Percentiles rank a stretch among this genome's conserved stretches.
Conservation (phyloP, 2,797 vertebrate species). For the Craterocephalus amniculus region DNA sequence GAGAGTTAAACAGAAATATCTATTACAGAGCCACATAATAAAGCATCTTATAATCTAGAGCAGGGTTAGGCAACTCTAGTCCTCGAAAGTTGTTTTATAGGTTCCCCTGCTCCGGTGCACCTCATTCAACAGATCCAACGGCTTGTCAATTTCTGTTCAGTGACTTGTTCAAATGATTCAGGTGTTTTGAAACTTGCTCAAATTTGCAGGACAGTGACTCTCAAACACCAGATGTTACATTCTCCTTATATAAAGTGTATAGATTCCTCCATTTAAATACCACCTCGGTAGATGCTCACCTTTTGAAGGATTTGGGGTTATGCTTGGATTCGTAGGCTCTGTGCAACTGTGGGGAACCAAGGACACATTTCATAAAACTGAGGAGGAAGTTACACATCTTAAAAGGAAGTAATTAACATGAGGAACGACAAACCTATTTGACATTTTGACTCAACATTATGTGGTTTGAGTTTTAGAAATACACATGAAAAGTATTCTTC, state of each 20-base stretch:
- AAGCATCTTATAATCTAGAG: background rate
- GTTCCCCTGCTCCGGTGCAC: background rate
- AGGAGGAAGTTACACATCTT: constrained; percentile 55
- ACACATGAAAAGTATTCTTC: background rate
- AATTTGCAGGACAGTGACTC: background rate
- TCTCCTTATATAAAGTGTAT: background rate
- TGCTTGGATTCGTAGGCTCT: background rate
- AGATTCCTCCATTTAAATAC: constrained; percentile 3
- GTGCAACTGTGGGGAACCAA: constrained; percentile 67
- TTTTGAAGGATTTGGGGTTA: fast-evolving
- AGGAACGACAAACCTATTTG: background rate
- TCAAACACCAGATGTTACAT: background rate
- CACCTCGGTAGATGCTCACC: constrained; percentile 42
- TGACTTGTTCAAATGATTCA: background rate
- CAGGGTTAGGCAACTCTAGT: background rate
- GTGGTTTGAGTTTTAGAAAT: constrained; percentile 8
- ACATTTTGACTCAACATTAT: background rate
- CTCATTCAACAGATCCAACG: background rate
- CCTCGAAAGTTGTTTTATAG: background rate
- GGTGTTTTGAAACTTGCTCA: background rate
- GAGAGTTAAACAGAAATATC: background rate
- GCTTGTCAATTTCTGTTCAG: background rate
- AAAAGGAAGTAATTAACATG: constrained; percentile 58
- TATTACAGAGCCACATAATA: background rate
- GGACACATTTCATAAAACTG: constrained; percentile 41